Evolutionary conservation across 2,113 vertebrate genomes (phyloP).

Genomic region (Nothocercus nigrocapillus): DNA sequence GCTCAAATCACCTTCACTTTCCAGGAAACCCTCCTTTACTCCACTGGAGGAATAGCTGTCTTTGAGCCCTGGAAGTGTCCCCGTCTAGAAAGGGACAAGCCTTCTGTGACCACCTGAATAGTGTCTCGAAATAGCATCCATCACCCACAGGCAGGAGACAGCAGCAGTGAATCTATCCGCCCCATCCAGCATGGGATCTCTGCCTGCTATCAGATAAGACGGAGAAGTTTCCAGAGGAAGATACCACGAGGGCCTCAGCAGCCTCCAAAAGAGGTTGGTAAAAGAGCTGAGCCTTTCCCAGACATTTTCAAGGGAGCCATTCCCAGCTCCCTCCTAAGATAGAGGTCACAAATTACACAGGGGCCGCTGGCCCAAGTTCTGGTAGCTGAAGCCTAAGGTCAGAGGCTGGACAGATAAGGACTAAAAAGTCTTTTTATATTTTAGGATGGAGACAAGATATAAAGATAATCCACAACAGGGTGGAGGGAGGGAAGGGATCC

Average conservation of each 20-base stretch:
- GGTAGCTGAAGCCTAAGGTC: neutral
- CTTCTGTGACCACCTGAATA: neutral
- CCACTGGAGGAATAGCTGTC: neutral
- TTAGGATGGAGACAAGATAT: neutral
- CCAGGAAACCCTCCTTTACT: neutral
- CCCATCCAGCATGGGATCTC: neutral
- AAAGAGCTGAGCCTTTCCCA: neutral
- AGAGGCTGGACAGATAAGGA: neutral
- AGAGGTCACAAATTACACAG: accelerated
- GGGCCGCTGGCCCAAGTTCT: accelerated
- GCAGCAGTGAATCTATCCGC: neutral
- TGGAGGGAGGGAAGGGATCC: neutral
- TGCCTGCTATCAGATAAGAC: neutral
- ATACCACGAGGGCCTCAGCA: neutral
- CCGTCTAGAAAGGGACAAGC: neutral
- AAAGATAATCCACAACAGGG: accelerated
- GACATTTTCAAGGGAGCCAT: neutral
- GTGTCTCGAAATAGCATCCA: neutral
- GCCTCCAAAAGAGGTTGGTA: neutral
- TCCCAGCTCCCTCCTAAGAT: neutral
- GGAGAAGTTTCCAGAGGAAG: constrained; percentile 43
- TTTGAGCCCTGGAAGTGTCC: neutral
- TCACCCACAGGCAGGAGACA: neutral
- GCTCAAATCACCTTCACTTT: neutral
- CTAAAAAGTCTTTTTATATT: neutral